phyloP scores from a whole-genome alignment of 2,888 invertebrate genomes.

The Barypeithes pellucidus region DNA sequence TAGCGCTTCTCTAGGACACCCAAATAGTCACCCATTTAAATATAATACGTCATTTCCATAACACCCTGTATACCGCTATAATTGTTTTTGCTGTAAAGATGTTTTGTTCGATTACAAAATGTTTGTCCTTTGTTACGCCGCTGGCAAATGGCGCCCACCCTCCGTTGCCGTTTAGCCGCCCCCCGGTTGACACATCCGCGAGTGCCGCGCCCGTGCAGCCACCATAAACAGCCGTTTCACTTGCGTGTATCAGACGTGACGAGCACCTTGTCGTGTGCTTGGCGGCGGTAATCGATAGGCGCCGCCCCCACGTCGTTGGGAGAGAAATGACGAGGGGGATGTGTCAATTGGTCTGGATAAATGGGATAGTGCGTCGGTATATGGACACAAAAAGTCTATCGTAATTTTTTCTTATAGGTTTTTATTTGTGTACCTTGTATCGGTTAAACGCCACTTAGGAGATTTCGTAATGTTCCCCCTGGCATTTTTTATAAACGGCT shows the following conservation, averaged over 20 bases:
- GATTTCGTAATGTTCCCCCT: no score
- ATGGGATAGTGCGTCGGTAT: constrained; percentile 1
- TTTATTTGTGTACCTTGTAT: no score
- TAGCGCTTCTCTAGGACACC: no score
- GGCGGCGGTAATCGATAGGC: constrained; percentile 67
- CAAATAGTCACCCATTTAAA: no score
- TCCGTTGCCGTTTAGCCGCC: constrained; percentile 30
- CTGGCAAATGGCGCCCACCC: constrained; percentile 23
- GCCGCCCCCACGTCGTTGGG: constrained; percentile 28
- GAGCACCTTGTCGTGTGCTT: constrained; percentile 69
- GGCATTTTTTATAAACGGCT: no score
- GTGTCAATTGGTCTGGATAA: constrained; percentile 31
- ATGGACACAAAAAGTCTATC: no score
- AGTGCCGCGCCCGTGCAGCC: constrained; percentile 56
- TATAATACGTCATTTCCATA: no score
- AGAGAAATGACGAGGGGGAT: constrained; percentile 20
- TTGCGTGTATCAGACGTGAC: constrained; percentile 70
- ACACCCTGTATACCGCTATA: no score
- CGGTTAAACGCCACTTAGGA: no score
- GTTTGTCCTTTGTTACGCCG: constrained; percentile 21
- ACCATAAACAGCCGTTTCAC: constrained; percentile 70
- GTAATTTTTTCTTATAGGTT: no score
- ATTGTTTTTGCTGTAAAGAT: no score
- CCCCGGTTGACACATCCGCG: constrained; percentile 45
- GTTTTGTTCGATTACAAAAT: no score